phyloP scores from a whole-genome alignment of 2,113 vertebrate genomes.

The Acrocephalus arundinaceus region DNA sequence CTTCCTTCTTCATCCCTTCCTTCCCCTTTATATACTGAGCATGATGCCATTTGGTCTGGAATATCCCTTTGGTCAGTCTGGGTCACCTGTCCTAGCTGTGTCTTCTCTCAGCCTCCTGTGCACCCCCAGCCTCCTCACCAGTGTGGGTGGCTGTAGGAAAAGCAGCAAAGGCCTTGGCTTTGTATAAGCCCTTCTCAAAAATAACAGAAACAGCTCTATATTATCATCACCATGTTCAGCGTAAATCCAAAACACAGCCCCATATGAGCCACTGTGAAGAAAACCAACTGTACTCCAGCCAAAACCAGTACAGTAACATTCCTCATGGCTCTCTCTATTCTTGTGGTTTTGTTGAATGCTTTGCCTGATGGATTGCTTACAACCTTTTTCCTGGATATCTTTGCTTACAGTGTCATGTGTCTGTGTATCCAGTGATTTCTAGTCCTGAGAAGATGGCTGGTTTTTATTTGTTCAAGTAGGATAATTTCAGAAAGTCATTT shows the following conservation, averaged over 20 bases:
- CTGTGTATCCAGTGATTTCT: not conserved
- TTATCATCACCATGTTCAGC: not conserved
- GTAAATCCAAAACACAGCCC: not conserved
- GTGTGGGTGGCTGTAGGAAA: not conserved
- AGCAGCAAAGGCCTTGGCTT: not conserved
- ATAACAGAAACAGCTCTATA: not conserved
- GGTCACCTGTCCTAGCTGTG: not conserved
- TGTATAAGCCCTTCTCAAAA: not conserved
- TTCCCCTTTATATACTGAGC: not conserved
- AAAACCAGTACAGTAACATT: not conserved
- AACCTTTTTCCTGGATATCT: not conserved
- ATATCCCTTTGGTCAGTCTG: not conserved
- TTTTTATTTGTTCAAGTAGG: not conserved
- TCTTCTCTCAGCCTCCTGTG: rapidly evolving
- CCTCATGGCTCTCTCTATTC: not conserved
- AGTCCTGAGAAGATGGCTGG: not conserved
- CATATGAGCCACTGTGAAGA: not conserved
- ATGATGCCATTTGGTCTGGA: not conserved
- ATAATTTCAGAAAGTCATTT: not conserved
- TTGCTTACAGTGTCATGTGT: not conserved
- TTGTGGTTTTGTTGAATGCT: not conserved
- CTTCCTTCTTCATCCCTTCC: not conserved
- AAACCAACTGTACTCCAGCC: not conserved
- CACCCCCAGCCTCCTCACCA: not conserved
- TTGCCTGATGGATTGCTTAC: not conserved